Evolutionary conservation across 2,113 vertebrate genomes (phyloP).

Genomic region (Platycercus adscitus): DNA sequence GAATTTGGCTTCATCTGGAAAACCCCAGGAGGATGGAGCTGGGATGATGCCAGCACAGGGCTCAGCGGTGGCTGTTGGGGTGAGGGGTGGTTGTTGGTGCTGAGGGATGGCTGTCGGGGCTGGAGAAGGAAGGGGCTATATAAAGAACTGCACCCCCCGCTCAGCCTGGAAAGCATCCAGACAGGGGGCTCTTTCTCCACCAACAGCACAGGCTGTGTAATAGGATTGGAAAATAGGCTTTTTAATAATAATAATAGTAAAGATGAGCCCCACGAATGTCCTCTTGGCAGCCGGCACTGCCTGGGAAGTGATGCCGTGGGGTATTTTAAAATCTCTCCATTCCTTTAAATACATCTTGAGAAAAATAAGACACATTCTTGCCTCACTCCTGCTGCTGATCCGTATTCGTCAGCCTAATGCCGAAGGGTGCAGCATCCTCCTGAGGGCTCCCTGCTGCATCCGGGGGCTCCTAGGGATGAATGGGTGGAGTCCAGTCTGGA

Average conservation of each 20-base stretch:
- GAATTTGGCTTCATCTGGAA: neutral
- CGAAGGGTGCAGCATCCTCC: neutral
- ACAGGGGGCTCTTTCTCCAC: constrained; percentile 8
- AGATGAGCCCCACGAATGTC: neutral
- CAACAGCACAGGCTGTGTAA: constrained; percentile 34
- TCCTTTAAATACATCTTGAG: neutral
- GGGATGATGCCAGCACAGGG: neutral
- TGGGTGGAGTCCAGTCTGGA: neutral
- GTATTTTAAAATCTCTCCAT: constrained; percentile 30
- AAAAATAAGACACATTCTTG: neutral
- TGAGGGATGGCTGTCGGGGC: neutral
- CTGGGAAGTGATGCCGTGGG: constrained; percentile 28
- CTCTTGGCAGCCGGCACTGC: constrained; percentile 41
- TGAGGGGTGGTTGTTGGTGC: neutral
- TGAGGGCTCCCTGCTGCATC: neutral
- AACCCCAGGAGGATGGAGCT: neutral
- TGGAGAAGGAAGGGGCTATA: neutral
- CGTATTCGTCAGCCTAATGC: neutral
- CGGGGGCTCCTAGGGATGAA: neutral
- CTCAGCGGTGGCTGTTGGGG: neutral
- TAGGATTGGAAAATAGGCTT: constrained; percentile 33
- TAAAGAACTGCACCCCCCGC: neutral
- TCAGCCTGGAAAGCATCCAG: constrained; percentile 43
- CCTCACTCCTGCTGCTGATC: neutral
- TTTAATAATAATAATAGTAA: constrained; percentile 55